Base-by-base conservation (phyloP, 2,888 invertebrate genomes). In the Tineola bisselliella region DNA sequence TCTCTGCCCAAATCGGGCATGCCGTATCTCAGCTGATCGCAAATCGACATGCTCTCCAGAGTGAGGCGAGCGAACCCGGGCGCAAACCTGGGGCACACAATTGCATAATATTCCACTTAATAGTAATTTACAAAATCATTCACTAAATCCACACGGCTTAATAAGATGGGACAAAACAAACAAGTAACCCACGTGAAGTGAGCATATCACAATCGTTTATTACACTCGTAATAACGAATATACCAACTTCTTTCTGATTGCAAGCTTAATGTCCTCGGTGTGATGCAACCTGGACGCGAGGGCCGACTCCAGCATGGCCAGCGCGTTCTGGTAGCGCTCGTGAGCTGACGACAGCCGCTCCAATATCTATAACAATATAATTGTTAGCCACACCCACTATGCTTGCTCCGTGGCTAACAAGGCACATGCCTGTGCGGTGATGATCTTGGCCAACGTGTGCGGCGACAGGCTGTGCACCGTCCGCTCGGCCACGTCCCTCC, bases 31-130 rank as follows among this genome's bases (percentile, higher is more conserved):
- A 95, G 89, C 62, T 91, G 84, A 74, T 96, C 95, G 65, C 91
- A 92, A 75, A 95, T 90, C 0, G 95, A 95, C 0, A 93, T 94
- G 64, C 94, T 93, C 73, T 96, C 95, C 25, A 96, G 81, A 1
- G 94, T 93, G 11, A 95, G 81, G 44, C 93, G 89, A 0, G 96
- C 95, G 63, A 96, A 90, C 61, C 90, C 88, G 0, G 96, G 96
- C 0, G 95, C 94, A 72, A 93, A 79, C 84, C 84, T 84, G 65
- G 0, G 63, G 66, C 59, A 6, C 25, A 25, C n/a, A n/a, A n/a
- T n/a, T n/a, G n/a, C n/a, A n/a, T n/a, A n/a, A n/a, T n/a, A n/a
- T n/a, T n/a, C n/a, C n/a, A n/a, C n/a, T n/a, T n/a, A n/a, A n/a
- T n/a, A n/a, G n/a, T n/a, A n/a, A n/a, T n/a, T n/a, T n/a, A n/a